These are phyloP conservation scores for Menidia beryllina DNA, from an alignment of 2,113 vertebrate species.

Conservation along the genomic window DNA sequence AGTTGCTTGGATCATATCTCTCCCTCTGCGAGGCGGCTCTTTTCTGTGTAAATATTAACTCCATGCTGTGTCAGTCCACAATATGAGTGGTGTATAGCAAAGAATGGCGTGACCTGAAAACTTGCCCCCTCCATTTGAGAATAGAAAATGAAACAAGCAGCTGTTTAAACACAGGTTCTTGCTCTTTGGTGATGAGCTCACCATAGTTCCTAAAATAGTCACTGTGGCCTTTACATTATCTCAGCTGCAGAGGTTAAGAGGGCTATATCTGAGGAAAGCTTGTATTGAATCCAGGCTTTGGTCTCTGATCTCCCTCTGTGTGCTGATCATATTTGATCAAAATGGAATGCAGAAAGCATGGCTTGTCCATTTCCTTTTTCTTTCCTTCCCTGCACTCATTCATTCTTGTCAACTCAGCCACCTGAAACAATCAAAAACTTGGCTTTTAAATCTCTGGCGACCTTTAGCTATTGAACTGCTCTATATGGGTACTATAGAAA, in stretches of 20 bases:
- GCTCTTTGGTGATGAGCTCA: slow-evolving; percentile 14
- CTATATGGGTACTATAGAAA: slow-evolving; percentile 1
- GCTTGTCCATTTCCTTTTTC: not conserved
- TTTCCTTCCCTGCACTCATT: not conserved
- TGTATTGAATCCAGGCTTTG: not conserved
- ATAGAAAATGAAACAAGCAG: slow-evolving; percentile 8
- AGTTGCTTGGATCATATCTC: slow-evolving; percentile 25
- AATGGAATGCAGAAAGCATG: not conserved
- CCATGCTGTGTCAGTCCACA: slow-evolving; percentile 24
- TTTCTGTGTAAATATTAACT: slow-evolving; percentile 37
- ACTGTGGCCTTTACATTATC: not conserved
- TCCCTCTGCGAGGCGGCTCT: slow-evolving; percentile 3
- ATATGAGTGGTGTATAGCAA: slow-evolving; percentile 35
- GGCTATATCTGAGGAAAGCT: not conserved
- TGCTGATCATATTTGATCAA: not conserved
- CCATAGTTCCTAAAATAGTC: not conserved
- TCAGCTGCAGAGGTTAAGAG: not conserved
- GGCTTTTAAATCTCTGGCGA: not conserved
- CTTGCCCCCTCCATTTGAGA: too few species aligned
- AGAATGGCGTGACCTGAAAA: not conserved
- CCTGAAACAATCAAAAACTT: not conserved
- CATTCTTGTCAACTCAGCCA: not conserved
- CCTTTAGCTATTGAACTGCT: not conserved
- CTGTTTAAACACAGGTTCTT: slow-evolving; percentile 19
- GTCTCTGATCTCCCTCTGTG: not conserved